Evolutionary conservation across 2,113 vertebrate genomes (phyloP), one percentile per base, ranked within the genome.

Genomic region (Nicator chloris): DNA sequence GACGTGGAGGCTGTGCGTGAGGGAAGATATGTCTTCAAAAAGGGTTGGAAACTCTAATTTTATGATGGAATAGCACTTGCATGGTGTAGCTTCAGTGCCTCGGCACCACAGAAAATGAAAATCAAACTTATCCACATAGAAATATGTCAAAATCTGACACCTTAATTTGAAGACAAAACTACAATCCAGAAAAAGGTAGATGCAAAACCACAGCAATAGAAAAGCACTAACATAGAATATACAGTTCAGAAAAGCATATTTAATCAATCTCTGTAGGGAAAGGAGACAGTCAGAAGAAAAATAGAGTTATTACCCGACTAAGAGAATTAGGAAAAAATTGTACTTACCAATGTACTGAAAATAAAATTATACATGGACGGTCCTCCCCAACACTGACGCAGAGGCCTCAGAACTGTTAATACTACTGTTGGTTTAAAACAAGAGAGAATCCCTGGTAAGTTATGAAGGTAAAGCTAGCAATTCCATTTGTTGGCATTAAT

Each of bases 71-170:
- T 69, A 57, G 35, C 82, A 35, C 33, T 31, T 88, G 23, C 27
- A 39, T 47, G 39, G 42, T 11, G 11, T 19, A 61, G 16, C 51
- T 73, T 72, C 53, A 59, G 35, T 77, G 79, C 40, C 31, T 44
- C 61, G 66, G 33, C 57, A 78, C 22, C 28, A 60, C 6, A 60
- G 65, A 75, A 91, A 82, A 89, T 70, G 7, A 86, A 81, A 93
- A 81, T 71, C n/a, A 40, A 72, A 26, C 39, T 56, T 84, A 70
- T 68, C 72, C 4, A 0, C 39, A 28, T 17, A 79, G 83, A 92
- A 94, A 86, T 78, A 56, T 40, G 61, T 75, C 56, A 91, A 92
- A 95, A 88, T 23, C 49, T 84, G 86, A 81, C 69, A 78, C 27
- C 37, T 14, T 86, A 60, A 64, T 92, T 93, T 81, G 63, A 81